Evolutionary conservation across 64 coral and sea anemone species (phyloP).

Genomic region (Pocillopora verrucosa): DNA sequence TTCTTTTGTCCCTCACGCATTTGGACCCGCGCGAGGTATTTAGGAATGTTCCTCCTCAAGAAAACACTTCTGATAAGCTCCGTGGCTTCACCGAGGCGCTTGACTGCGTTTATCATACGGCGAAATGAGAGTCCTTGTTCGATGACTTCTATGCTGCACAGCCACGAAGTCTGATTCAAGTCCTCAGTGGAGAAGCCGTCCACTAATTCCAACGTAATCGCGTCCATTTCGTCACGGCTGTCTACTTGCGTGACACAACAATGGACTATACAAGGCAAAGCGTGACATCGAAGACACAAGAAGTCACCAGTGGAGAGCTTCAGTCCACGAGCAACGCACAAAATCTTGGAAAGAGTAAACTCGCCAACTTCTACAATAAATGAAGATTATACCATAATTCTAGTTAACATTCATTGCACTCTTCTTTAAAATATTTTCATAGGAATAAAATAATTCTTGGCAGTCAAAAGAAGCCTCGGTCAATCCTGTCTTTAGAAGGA

Average conservation of each 20-base stretch:
- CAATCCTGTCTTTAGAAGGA: no score
- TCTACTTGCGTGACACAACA: slow-evolving; percentile 9
- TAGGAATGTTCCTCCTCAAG: slow-evolving; percentile 28
- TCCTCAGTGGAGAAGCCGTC: slow-evolving; percentile 8
- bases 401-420: no score
- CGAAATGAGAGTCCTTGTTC: slow-evolving; percentile 17
- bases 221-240: background rate
- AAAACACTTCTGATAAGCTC: slow-evolving; percentile 55
- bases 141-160: slow-evolving; percentile 49
- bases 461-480: no score
- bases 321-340: slow-evolving; percentile 26
- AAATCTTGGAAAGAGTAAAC: background rate
- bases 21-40: background rate
- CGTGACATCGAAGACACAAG: slow-evolving; percentile 5
- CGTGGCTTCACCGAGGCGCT: slow-evolving; percentile 24
- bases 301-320: slow-evolving; percentile 27
- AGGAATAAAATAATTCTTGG: no score
- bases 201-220: background rate
- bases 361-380: slow-evolving; percentile 17
- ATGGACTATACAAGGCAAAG: slow-evolving; percentile 1
- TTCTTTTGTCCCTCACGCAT: background rate
- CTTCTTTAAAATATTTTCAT: no score
- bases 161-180: background rate
- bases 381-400: background rate
- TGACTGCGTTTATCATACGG: slow-evolving; percentile 52